phyloP scores from a whole-genome alignment of 2,113 vertebrate genomes.

The Scortum barcoo region DNA sequence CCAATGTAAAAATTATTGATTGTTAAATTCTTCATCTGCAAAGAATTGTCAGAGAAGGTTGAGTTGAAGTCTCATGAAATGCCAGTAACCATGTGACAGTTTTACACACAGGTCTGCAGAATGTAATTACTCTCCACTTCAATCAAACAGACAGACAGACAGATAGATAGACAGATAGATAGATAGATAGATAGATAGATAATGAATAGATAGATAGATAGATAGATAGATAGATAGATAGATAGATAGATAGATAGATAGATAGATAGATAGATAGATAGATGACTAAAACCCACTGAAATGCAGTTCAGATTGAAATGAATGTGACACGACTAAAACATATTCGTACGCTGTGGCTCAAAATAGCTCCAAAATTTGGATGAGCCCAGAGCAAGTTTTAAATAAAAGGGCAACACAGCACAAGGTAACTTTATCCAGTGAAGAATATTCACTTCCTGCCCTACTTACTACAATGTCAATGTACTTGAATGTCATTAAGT shows the following conservation, averaged over 20 bases:
- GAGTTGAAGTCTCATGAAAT: background rate
- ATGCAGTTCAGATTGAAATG: slow-evolving; percentile 20
- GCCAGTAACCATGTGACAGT: background rate
- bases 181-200: slow-evolving; percentile 10
- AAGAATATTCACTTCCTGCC: slow-evolving; percentile 4
- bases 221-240: slow-evolving; percentile 3
- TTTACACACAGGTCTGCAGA: background rate
- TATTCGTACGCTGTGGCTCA: slow-evolving; percentile 24
- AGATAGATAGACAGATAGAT: slow-evolving; percentile 38
- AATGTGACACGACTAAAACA: slow-evolving; percentile 34
- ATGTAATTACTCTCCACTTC: background rate
- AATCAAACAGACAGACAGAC: background rate
- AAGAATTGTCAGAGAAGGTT: background rate
- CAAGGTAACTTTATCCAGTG: slow-evolving; percentile 13
- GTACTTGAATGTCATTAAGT: background rate
- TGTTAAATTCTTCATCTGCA: background rate
- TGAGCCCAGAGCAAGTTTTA: slow-evolving; percentile 47
- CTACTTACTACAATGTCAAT: background rate
- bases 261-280: slow-evolving; percentile 35
- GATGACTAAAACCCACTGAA: slow-evolving; percentile 9
- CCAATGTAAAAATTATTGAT: background rate
- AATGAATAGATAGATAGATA: too few species aligned
- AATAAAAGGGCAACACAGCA: slow-evolving; percentile 33
- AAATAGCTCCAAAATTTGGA: slow-evolving; percentile 42
- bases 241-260: slow-evolving; percentile 30